These are phyloP conservation scores for Lypha dubia DNA, from an alignment of 2,888 invertebrate genomes.

Conservation along the genomic window DNA sequence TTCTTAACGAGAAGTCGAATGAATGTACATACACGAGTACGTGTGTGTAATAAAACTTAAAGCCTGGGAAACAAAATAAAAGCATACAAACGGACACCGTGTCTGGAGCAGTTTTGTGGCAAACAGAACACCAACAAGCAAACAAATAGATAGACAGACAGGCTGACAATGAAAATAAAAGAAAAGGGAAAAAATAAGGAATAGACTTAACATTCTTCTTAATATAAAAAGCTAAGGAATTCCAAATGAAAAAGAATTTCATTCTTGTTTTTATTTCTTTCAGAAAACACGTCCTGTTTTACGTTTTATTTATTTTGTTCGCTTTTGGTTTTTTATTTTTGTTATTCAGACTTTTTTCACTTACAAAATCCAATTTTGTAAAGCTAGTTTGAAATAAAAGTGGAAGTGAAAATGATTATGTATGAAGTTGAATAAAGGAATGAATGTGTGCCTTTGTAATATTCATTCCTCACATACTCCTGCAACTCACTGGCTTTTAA, in stretches of 20 bases:
- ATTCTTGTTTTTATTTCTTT: slow-evolving; percentile 40
- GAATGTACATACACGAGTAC: not conserved
- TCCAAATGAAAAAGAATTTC: slow-evolving; percentile 59
- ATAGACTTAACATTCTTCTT: slow-evolving; percentile 55
- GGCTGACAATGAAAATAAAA: slow-evolving; percentile 26
- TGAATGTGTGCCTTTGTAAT: slow-evolving; percentile 57
- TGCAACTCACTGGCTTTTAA: slow-evolving; percentile 45
- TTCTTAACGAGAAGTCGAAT: slow-evolving; percentile 36
- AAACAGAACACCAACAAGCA: slow-evolving; percentile 15
- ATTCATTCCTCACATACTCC: slow-evolving; percentile 54
- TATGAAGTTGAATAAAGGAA: slow-evolving; percentile 64
- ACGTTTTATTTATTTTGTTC: slow-evolving; percentile 49
- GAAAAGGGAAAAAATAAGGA: slow-evolving; percentile 30
- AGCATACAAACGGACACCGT: slow-evolving; percentile 66
- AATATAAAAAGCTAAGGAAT: slow-evolving; percentile 52
- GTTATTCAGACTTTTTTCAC: slow-evolving; percentile 8
- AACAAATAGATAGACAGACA: slow-evolving; percentile 29
- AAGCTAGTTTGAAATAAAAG: slow-evolving; percentile 74
- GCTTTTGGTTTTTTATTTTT: slow-evolving; percentile 12
- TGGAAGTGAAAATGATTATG: slow-evolving; percentile 75
- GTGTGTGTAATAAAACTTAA: slow-evolving; percentile 35
- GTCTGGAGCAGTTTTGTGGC: slow-evolving; percentile 53
- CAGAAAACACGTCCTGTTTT: slow-evolving; percentile 49
- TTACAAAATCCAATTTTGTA: slow-evolving; percentile 62
- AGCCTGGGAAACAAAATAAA: slow-evolving; percentile 69